Evolutionary conservation across 2,888 invertebrate genomes (phyloP).

Genomic region (Ptilodon capucinus): DNA sequence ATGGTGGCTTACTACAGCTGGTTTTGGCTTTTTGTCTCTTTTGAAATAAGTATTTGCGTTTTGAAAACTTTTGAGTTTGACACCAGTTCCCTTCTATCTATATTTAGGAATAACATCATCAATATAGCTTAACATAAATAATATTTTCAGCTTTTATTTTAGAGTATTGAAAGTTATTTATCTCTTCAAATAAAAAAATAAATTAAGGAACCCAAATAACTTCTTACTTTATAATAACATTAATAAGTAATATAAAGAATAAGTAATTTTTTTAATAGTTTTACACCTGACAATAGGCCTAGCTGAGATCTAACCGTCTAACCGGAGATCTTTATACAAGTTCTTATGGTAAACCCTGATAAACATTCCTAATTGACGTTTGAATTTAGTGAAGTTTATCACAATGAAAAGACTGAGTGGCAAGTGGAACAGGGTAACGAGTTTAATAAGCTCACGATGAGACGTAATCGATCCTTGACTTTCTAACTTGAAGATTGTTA

Average conservation of each 20-base stretch:
- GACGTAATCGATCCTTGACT: not conserved
- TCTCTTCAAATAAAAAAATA: no score
- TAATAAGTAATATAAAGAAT: no score
- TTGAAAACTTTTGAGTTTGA: not conserved
- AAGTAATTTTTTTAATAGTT: no score
- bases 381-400: not conserved
- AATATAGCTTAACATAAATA: not conserved
- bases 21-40: not conserved
- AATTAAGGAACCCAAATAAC: no score
- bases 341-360: no score
- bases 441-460: not conserved
- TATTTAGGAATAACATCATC: not conserved
- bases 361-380: no score
- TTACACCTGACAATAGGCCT: no score
- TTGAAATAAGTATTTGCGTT: not conserved
- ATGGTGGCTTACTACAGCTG: constrained; percentile 11
- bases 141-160: no score
- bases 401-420: not conserved
- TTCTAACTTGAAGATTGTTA: not conserved
- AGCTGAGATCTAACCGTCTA: no score
- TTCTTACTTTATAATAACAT: no score
- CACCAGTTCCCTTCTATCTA: not conserved
- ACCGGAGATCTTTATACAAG: no score
- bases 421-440: not conserved
- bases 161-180: no score